These are phyloP conservation scores for Azorinus chamasolen DNA, from an alignment of 2,888 invertebrate species.

Conservation along the genomic window DNA sequence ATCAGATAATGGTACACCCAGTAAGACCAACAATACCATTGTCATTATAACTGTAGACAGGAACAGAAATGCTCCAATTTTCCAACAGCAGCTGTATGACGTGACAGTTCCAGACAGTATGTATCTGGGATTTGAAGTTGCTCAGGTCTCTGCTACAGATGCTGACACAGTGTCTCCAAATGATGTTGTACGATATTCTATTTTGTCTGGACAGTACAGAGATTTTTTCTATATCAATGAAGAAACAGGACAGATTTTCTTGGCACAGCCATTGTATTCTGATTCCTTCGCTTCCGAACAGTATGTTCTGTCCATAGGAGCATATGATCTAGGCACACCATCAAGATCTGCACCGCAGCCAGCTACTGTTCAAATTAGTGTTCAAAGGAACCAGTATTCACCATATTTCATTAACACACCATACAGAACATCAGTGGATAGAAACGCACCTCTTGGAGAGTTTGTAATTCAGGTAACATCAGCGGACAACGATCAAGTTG, in stretches of 20 bases:
- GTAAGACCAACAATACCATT: constrained; percentile 66
- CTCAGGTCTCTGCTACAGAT: constrained; percentile 68
- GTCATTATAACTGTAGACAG: constrained; percentile 66
- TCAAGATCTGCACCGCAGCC: constrained; percentile 45
- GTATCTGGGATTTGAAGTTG: constrained; percentile 59
- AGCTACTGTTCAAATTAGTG: constrained; percentile 63
- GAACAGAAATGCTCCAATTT: constrained; percentile 65
- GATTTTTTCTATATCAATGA: constrained; percentile 73
- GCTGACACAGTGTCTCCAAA: constrained; percentile 68
- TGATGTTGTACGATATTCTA: constrained; percentile 63
- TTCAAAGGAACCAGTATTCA: constrained; percentile 57
- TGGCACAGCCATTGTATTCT: constrained; percentile 70
- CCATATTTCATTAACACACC: constrained; percentile 54
- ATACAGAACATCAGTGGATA: constrained; percentile 41
- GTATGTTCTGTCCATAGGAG: constrained; percentile 52
- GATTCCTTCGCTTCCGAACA: constrained; percentile 53
- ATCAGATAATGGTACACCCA: constrained; percentile 74
- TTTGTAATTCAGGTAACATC: constrained; percentile 48
- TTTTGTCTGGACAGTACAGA: constrained; percentile 51
- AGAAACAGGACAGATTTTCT: constrained; percentile 70
- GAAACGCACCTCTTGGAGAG: constrained; percentile 34
- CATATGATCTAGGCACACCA: constrained; percentile 67
- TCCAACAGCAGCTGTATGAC: constrained; percentile 40
- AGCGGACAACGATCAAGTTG: constrained; percentile 50
- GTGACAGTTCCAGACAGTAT: constrained; percentile 60